These are phyloP conservation scores for Caranx melampygus DNA, from an alignment of 2,113 vertebrate genomes.

Conservation along the genomic window DNA sequence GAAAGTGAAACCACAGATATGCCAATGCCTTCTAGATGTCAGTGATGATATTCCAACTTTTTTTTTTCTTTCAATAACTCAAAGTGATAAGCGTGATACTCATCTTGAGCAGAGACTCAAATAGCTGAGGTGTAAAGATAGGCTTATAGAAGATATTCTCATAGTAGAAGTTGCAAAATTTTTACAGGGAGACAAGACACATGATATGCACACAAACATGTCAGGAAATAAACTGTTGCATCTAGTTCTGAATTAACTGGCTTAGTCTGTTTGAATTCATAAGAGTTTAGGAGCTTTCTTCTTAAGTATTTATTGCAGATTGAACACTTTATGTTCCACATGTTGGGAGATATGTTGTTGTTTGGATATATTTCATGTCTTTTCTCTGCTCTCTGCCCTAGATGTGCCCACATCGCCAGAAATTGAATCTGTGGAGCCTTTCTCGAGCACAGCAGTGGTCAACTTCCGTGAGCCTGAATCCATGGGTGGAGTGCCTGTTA, in stretches of 20 bases:
- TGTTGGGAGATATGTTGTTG: background rate
- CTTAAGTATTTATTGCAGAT: background rate
- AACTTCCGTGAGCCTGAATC: constrained; percentile 92
- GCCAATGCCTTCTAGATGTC: background rate
- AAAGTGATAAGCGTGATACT: background rate
- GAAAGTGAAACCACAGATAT: too few species aligned
- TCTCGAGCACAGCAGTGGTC: constrained; percentile 93
- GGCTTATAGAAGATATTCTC: background rate
- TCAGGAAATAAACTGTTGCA: background rate
- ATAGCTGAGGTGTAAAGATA: background rate
- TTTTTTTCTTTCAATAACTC: background rate
- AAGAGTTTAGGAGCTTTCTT: background rate
- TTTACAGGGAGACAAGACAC: background rate
- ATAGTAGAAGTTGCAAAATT: background rate
- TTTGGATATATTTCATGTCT: background rate
- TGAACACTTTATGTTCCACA: background rate
- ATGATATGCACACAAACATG: background rate
- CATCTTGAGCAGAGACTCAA: background rate
- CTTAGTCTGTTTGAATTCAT: background rate
- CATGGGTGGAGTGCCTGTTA: constrained; percentile 92
- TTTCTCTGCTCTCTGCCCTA: constrained; percentile 53
- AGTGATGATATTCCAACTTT: background rate
- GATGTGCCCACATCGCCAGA: constrained; percentile 93
- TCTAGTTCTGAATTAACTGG: too few species aligned
- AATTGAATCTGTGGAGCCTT: constrained; percentile 90